Evolutionary conservation across 2,888 invertebrate species (phyloP).

Genomic region (Volucella inanis): DNA sequence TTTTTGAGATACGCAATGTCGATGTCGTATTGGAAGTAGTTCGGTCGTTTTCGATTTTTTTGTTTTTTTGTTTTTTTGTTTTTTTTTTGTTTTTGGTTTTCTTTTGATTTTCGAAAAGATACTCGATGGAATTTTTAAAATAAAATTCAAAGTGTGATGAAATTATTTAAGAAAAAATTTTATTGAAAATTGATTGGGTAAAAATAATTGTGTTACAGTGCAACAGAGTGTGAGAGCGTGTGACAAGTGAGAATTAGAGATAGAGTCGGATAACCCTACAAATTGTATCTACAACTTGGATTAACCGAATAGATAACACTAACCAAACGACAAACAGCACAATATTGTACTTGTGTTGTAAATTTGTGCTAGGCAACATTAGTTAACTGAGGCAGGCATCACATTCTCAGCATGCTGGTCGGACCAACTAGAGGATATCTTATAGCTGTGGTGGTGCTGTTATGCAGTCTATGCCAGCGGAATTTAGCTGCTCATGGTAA

Average conservation of each 20-base stretch:
- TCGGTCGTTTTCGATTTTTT: constrained; percentile 1
- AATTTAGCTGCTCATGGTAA: constrained; percentile 69
- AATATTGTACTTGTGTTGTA: constrained; percentile 57
- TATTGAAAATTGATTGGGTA: not conserved
- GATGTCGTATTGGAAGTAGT: constrained; percentile 40
- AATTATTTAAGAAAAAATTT: constrained; percentile 20
- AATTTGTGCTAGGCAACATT: constrained; percentile 37
- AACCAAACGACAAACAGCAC: constrained; percentile 38
- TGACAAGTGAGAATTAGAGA: constrained; percentile 53
- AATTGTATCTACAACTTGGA: constrained; percentile 44
- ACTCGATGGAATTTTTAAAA: constrained; percentile 8
- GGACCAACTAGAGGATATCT: constrained; percentile 56
- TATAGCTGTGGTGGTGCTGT: constrained; percentile 56
- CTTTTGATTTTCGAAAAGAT: constrained; percentile 13
- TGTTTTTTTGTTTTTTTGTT: constrained; percentile 5
- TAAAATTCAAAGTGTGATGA: constrained; percentile 35
- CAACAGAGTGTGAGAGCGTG: constrained; percentile 9
- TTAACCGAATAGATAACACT: constrained; percentile 41
- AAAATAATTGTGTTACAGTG: constrained; percentile 15
- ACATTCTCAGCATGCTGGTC: constrained; percentile 54
- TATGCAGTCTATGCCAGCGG: constrained; percentile 55
- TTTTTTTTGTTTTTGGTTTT: too few species aligned
- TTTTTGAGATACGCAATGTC: constrained; percentile 55
- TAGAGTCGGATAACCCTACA: constrained; percentile 56
- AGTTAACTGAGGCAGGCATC: constrained; percentile 20